Evolutionary conservation across 2,888 invertebrate species (phyloP).

Genomic region (Ormyrus labotus): DNA sequence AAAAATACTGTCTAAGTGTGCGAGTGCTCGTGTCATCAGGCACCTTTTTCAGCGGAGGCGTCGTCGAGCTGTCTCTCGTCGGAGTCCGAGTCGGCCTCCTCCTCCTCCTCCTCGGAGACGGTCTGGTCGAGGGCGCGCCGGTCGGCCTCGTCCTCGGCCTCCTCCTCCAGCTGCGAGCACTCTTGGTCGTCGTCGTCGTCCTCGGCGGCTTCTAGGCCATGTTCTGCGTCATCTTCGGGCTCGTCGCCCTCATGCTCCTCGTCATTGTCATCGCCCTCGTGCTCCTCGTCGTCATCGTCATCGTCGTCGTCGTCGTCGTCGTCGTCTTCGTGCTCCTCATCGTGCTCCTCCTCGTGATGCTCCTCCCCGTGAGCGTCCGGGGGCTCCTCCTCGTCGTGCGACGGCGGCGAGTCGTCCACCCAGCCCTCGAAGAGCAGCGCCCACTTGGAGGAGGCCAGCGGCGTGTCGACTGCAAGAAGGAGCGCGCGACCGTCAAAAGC

Average conservation of each 20-base stretch:
- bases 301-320: conserved; percentile 67
- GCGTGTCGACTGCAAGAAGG: conserved; percentile 78
- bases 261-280: conserved; percentile 66
- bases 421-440: conserved; percentile 87
- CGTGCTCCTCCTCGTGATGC: conserved; percentile 71
- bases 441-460: conserved; percentile 82
- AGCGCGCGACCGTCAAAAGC: neutral
- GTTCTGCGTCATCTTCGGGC: conserved; percentile 73
- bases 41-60: conserved; percentile 39
- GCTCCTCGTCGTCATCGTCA: conserved; percentile 71
- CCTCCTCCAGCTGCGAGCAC: conserved; percentile 66
- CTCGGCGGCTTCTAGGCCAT: conserved; percentile 73
- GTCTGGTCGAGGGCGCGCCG: neutral
- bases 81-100: conserved; percentile 6
- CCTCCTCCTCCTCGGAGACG: conserved; percentile 29
- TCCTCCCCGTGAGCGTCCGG: conserved; percentile 58
- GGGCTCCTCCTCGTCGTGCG: conserved; percentile 70
- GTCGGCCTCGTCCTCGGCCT: conserved; percentile 47
- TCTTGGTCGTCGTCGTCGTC: conserved; percentile 73
- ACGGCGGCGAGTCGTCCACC: conserved; percentile 81
- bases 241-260: conserved; percentile 71
- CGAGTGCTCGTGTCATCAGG: conserved; percentile 14
- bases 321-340: conserved; percentile 69
- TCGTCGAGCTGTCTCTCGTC: conserved; percentile 17
- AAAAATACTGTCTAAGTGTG: conserved; percentile 15